A percentile compares a stretch with the other conserved stretches of the same genome.
phyloP scores from a whole-genome alignment of 2,888 invertebrate genomes.

The Tethea ocularis region DNA sequence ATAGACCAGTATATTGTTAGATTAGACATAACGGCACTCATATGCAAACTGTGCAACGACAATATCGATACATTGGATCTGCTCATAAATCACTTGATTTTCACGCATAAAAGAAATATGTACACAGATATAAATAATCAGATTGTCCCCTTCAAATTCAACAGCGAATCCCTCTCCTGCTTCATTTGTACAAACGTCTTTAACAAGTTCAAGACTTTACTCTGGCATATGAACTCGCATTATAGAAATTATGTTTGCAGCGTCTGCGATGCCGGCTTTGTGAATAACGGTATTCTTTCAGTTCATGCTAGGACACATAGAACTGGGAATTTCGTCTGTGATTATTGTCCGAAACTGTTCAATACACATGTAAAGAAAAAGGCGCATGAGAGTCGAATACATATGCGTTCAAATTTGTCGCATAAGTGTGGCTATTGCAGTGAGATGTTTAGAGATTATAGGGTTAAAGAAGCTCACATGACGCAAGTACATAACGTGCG shows the following conservation, averaged over 20 bases:
- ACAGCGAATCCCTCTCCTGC: slow-evolving; percentile 41
- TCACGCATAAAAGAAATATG: slow-evolving; percentile 38
- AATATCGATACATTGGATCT: slow-evolving; percentile 30
- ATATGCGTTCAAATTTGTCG: slow-evolving; percentile 44
- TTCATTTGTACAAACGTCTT: slow-evolving; percentile 44
- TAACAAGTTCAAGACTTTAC: slow-evolving; percentile 49
- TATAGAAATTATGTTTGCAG: slow-evolving; percentile 55
- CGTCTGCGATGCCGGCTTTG: slow-evolving; percentile 51
- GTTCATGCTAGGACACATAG: slow-evolving; percentile 54
- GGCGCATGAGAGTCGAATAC: slow-evolving; percentile 68
- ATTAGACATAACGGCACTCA: slow-evolving; percentile 49
- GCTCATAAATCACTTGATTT: slow-evolving; percentile 44
- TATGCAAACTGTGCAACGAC: slow-evolving; percentile 42
- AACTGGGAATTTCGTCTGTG: slow-evolving; percentile 57
- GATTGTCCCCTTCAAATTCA: slow-evolving; percentile 55
- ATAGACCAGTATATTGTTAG: slow-evolving; percentile 25
- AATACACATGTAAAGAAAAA: slow-evolving; percentile 65
- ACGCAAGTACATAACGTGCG: slow-evolving; percentile 12
- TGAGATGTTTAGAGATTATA: slow-evolving; percentile 32
- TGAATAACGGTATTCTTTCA: slow-evolving; percentile 44
- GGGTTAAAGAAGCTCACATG: neutral
- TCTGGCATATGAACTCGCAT: slow-evolving; percentile 58
- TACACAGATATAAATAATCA: slow-evolving; percentile 43
- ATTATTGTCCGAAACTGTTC: slow-evolving; percentile 69
- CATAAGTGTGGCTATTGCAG: slow-evolving; percentile 56